These are phyloP conservation scores for Hozukius guyotensis DNA, from an alignment of 2,797 vertebrate species.

Conservation along the genomic window DNA sequence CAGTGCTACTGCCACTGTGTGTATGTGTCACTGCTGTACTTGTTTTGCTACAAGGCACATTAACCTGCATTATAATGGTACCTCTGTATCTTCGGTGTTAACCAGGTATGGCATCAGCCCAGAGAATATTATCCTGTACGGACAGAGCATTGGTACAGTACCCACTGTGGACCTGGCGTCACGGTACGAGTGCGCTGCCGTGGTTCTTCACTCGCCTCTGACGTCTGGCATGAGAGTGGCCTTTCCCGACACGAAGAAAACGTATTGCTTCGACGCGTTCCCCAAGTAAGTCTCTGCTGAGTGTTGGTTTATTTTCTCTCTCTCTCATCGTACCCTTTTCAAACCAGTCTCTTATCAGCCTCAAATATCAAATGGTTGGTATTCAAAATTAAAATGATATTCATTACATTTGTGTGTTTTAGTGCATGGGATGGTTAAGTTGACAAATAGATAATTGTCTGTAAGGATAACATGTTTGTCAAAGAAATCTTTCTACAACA, in stretches of 20 bases:
- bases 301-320: no score
- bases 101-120: constrained; percentile 94
- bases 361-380: not conserved
- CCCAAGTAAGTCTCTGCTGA: constrained; percentile 87
- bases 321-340: not conserved
- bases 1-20: not conserved
- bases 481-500: not conserved
- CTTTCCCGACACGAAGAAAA: constrained; percentile 97
- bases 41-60: accelerated
- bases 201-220: constrained; percentile 94
- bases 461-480: not conserved
- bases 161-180: constrained; percentile 96
- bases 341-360: not conserved
- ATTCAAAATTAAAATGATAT: not conserved
- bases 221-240: constrained; percentile 97
- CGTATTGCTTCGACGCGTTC: constrained; percentile 96
- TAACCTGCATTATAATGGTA: not conserved
- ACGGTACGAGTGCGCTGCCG: constrained; percentile 94
- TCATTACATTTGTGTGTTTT: not conserved
- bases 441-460: not conserved
- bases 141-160: constrained; percentile 96
- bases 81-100: constrained; percentile 1
- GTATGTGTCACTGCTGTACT: not conserved
- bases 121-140: constrained; percentile 94
- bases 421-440: not conserved